These are phyloP conservation scores for Trematomus bernacchii DNA, from an alignment of 2,797 vertebrate genomes.

Conservation along the genomic window DNA sequence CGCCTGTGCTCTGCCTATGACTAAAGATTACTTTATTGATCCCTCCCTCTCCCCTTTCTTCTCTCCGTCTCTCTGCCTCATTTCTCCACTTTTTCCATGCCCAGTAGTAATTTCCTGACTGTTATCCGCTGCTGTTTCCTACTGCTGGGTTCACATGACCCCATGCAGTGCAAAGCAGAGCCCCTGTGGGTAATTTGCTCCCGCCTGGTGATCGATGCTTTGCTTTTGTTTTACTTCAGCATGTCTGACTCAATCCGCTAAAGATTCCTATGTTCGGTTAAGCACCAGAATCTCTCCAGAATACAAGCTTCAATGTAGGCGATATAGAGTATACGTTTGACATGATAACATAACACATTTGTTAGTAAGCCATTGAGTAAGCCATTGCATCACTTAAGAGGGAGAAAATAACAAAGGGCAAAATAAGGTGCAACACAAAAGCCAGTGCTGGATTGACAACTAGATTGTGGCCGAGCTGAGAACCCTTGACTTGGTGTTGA, in stretches of 20 bases:
- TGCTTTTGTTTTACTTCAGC: conserved; percentile 21
- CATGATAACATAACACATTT: conserved; percentile 22
- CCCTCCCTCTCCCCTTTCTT: conserved; percentile 1
- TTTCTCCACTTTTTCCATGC: conserved; percentile 51
- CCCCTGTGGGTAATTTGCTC: conserved; percentile 42
- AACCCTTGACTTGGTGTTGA: conserved; percentile 42
- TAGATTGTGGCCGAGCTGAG: conserved; percentile 24
- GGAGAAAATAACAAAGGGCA: neutral
- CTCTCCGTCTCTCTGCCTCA: conserved; percentile 20
- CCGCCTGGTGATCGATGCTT: conserved; percentile 28
- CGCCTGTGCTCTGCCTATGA: conserved; percentile 66
- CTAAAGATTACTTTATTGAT: conserved; percentile 83
- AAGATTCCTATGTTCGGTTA: conserved; percentile 21
- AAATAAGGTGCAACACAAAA: conserved; percentile 1
- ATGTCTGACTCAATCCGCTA: neutral
- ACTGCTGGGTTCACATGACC: conserved; percentile 48
- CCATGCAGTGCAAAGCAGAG: conserved; percentile 47
- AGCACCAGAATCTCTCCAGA: neutral
- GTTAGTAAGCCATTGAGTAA: conserved; percentile 1
- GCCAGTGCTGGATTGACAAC: conserved; percentile 37
- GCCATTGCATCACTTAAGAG: conserved; percentile 10
- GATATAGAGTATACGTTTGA: neutral
- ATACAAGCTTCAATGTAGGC: neutral
- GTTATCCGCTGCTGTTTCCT: conserved; percentile 52
- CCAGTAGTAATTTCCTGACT: conserved; percentile 56